A percentile compares a stretch with the other conserved stretches of the same genome.
phyloP scores from a whole-genome alignment of 2,113 vertebrate genomes.

The Takifugu bimaculatus region DNA sequence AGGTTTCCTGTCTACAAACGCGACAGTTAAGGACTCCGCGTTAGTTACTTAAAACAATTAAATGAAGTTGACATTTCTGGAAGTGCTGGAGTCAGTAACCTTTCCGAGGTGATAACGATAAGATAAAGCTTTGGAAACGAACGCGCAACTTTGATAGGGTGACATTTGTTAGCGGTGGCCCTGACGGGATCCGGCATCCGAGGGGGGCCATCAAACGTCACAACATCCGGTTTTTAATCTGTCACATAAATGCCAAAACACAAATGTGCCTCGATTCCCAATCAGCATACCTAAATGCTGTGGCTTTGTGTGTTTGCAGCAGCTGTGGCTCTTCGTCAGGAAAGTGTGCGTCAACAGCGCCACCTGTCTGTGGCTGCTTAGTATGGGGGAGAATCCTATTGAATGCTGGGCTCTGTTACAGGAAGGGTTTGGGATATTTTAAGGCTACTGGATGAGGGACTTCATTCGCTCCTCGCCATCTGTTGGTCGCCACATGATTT shows the following conservation, averaged over 20 bases:
- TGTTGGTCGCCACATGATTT: conserved; percentile 11
- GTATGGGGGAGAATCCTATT: conserved; percentile 5
- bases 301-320: neutral
- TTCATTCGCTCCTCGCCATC: conserved; percentile 19
- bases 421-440: conserved; percentile 17
- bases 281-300: conserved; percentile 8
- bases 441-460: conserved; percentile 12
- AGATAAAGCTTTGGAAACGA: neutral
- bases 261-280: conserved; percentile 16
- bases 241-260: conserved; percentile 17
- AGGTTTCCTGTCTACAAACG: neutral
- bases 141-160: neutral
- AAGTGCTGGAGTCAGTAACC: too few species aligned
- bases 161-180: conserved; percentile 23
- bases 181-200: neutral
- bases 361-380: conserved; percentile 50
- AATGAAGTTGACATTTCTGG: too few species aligned
- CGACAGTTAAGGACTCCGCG: neutral
- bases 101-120: neutral
- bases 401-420: conserved; percentile 3
- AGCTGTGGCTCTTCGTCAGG: conserved; percentile 47
- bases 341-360: conserved; percentile 40
- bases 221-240: conserved; percentile 1
- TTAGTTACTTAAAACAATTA: too few species aligned
- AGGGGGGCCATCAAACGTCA: conserved; percentile 4